Percentiles rank a stretch among this genome's conserved stretches.
Conservation (phyloP, 2,888 invertebrate genomes). For the Andrena dorsata region DNA sequence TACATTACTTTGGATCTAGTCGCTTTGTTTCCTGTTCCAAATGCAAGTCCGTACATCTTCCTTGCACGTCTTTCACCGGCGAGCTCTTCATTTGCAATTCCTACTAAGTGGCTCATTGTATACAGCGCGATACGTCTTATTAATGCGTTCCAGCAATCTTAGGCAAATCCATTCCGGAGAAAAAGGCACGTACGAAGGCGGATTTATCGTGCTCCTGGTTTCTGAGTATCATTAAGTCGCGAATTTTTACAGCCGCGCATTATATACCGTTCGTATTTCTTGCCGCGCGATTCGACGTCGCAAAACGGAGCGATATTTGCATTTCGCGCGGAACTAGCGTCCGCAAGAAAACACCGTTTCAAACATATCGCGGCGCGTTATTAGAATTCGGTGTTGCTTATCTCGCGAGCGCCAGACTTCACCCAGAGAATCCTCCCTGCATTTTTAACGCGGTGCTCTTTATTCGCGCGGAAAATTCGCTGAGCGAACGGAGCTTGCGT, state of each 20-base stretch:
- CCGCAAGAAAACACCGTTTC: slow-evolving; percentile 18
- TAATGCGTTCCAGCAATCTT: too few relatives aligned
- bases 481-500: not conserved
- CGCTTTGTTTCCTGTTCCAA: slow-evolving; percentile 2
- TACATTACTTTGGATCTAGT: not conserved
- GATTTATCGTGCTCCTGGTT: slow-evolving; percentile 23
- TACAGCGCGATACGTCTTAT: not conserved
- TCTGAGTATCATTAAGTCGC: slow-evolving; percentile 49
- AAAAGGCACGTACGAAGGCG: not conserved
- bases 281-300: slow-evolving; percentile 19
- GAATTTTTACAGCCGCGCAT: slow-evolving; percentile 46
- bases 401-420: slow-evolving; percentile 27
- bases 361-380: slow-evolving; percentile 43
- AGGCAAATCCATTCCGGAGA: not conserved
- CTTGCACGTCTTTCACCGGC: not conserved
- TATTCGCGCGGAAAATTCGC: slow-evolving; percentile 42
- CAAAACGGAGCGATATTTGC: slow-evolving; percentile 39
- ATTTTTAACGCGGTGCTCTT: slow-evolving; percentile 50
- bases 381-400: slow-evolving; percentile 50
- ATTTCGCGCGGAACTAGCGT: not conserved
- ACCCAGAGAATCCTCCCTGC: slow-evolving; percentile 16
- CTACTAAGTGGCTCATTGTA: not conserved
- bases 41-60: slow-evolving; percentile 1
- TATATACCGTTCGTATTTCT: slow-evolving; percentile 22
- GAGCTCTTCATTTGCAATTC: slow-evolving; percentile 9